Base-by-base conservation (phyloP, 2,797 vertebrate species). In the Neostethus bicornis region DNA sequence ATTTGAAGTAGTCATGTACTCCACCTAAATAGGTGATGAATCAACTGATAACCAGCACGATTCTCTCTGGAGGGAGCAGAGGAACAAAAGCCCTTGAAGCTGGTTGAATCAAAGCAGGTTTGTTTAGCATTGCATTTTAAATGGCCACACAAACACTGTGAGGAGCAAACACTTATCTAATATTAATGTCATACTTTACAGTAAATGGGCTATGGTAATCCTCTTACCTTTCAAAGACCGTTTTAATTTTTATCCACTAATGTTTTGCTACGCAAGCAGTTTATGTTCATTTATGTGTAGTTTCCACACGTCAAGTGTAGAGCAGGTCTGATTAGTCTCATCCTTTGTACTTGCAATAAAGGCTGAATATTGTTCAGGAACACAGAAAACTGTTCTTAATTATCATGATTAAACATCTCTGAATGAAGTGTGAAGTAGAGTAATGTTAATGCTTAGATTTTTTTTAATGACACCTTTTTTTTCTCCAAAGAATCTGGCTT, bases 51-150 rank as follows among this genome's bases (percentile, higher is more conserved):
- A 52, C 21, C 5, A 25, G 35, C 51, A 7, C 44, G 47, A n/a
- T n/a, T 7, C 54, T 37, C 21, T 72, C 49, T 51, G 66, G 55
- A 62, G 68, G 61, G 65, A 71, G 80, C 65, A 51, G 54, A 70
- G 51, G 66, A 75, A 44, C 51, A 73, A 61, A 63, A 66, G 34
- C 51, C 49, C 71, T 59, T 11, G 16, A 58, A 39, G 26, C 28
- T 23, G 59, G 72, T 50, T 70, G 47, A 70, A 59, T 74, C 49
- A 79, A 66, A 55, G 52, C 56, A 44, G 43, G 21, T 24, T 51
- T 61, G 39, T 54, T 60, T 20, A 42, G 39, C 38, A 14, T 12
- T n/a, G 48, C 19, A 17, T 37, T 48, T 54, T 61, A 26, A 57
- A 66, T 45, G 19, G 47, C 26, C 23, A 14, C 38, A 17, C n/a